phyloP scores from a whole-genome alignment of 2,797 vertebrate genomes.

The Acanthiza pusilla region DNA sequence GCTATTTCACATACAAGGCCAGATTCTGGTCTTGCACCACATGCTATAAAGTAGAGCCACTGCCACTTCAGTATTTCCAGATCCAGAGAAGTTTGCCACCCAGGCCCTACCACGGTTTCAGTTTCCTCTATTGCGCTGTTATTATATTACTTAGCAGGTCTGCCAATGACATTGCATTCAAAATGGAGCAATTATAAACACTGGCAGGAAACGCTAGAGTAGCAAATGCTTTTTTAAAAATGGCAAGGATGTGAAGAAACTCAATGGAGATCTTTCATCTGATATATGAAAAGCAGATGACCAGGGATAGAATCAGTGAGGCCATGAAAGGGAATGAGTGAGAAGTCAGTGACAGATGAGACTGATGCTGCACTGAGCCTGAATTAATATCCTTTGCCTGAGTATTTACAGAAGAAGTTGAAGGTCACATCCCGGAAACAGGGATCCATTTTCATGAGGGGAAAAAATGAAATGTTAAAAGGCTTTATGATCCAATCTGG shows the following conservation, averaged over 20 bases:
- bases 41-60: neutral
- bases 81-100: neutral
- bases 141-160: slow-evolving; percentile 46
- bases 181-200: slow-evolving; percentile 60
- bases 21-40: neutral
- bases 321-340: slow-evolving; percentile 16
- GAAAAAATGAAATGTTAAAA: slow-evolving; percentile 72
- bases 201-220: slow-evolving; percentile 22
- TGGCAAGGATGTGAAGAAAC: slow-evolving; percentile 50
- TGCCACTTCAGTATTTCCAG: neutral
- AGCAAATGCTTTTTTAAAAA: slow-evolving; percentile 52
- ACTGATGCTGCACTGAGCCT: neutral
- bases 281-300: slow-evolving; percentile 43
- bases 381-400: slow-evolving; percentile 50
- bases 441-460: slow-evolving; percentile 67
- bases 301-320: neutral
- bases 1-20: neutral
- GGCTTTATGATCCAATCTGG: slow-evolving; percentile 65
- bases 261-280: slow-evolving; percentile 35
- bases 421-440: slow-evolving; percentile 68
- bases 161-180: neutral
- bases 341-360: slow-evolving; percentile 56
- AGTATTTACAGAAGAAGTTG: slow-evolving; percentile 59
- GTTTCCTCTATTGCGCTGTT: slow-evolving; percentile 27
- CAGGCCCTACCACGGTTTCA: neutral